Conservation (phyloP, 2,888 invertebrate genomes). For the Mactromeris polynyma region DNA sequence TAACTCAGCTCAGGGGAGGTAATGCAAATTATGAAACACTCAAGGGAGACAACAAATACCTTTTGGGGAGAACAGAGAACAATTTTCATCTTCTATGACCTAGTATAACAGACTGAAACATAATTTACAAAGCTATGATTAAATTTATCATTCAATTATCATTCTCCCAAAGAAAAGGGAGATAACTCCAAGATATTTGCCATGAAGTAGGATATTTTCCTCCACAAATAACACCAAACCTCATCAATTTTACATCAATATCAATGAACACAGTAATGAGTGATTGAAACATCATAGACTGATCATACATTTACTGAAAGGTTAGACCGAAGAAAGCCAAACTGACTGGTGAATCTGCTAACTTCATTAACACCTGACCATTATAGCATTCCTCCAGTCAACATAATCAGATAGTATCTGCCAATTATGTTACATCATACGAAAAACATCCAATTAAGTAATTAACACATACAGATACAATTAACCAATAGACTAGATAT, state of each 20-base stretch:
- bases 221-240: neutral
- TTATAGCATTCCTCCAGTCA: neutral
- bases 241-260: neutral
- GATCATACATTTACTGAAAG: neutral
- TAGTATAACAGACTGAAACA: neutral
- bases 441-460: conserved; percentile 8
- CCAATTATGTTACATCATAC: neutral
- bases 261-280: neutral
- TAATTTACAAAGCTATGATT: neutral
- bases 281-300: neutral
- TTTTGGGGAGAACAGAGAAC: neutral
- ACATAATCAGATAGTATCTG: neutral
- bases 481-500: neutral
- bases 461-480: neutral
- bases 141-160: neutral
- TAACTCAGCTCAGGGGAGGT: neutral
- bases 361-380: conserved; percentile 7
- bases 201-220: neutral
- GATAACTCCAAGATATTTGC: neutral
- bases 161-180: neutral
- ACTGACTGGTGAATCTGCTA: neutral
- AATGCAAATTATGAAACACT: neutral
- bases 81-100: neutral
- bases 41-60: neutral
- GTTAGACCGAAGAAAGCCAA: neutral